Conservation (phyloP, 2,797 vertebrate species). For the Psittacula echo region DNA sequence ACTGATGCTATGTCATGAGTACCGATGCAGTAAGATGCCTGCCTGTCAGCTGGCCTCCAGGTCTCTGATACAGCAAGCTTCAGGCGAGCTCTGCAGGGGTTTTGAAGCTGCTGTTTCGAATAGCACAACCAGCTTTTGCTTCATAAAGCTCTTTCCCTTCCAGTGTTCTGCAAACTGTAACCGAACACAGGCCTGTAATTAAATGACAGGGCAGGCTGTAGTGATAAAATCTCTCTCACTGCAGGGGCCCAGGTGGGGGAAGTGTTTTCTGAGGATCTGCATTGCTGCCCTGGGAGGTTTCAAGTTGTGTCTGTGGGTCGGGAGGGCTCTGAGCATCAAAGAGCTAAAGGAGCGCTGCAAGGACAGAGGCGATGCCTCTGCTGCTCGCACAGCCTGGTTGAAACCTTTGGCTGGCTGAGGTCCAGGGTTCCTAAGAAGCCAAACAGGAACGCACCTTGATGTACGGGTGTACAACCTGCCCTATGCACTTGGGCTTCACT, state of each 20-base stretch:
- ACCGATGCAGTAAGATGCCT: not conserved
- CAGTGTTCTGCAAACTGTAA: not conserved
- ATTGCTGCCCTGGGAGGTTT: not conserved
- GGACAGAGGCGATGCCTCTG: not conserved
- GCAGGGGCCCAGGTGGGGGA: conserved; percentile 40
- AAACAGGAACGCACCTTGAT: not conserved
- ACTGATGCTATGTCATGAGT: not conserved
- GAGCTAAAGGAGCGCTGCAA: not conserved
- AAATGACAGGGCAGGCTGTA: not conserved
- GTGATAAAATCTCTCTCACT: conserved; percentile 49
- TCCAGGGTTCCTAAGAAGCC: not conserved
- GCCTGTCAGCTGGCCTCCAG: not conserved
- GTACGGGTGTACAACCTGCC: rapidly evolving
- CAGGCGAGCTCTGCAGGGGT: not conserved
- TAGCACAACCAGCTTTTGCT: not conserved
- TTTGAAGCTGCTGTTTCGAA: not conserved
- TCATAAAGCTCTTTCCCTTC: not conserved
- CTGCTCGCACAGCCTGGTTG: not conserved
- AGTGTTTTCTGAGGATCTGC: not conserved
- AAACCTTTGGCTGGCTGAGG: not conserved
- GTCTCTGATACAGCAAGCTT: not conserved
- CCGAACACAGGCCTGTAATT: conserved; percentile 28
- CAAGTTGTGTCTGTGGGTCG: not conserved
- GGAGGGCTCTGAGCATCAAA: not conserved
- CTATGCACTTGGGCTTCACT: not conserved